A percentile compares a stretch with the other conserved stretches of the same genome.
Evolutionary conservation across 2,113 vertebrate genomes (phyloP).

Genomic region (Paratilapia polleni): DNA sequence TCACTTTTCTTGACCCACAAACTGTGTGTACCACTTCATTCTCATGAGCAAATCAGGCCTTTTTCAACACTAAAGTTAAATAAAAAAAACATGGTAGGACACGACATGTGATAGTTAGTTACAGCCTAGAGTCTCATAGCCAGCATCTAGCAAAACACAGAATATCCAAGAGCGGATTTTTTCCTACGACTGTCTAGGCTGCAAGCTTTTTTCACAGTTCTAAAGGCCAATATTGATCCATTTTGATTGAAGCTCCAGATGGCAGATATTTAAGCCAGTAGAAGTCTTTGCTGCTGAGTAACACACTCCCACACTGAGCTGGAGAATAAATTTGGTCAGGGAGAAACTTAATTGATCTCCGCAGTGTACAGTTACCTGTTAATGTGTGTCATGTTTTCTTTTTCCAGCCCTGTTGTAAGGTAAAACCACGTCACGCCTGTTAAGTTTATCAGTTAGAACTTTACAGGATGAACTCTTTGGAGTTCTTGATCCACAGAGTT

Average conservation of each 20-base stretch:
- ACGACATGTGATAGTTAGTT: not conserved
- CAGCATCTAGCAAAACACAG: not conserved
- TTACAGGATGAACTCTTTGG: not conserved
- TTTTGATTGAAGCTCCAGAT: conserved; percentile 61
- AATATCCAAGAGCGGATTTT: conserved; percentile 22
- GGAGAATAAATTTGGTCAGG: conserved; percentile 14
- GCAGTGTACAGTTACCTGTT: not conserved
- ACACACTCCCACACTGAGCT: conserved; percentile 29
- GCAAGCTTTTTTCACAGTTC: not conserved
- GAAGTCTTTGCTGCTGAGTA: not conserved
- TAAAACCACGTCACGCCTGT: not conserved
- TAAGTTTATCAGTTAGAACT: not conserved
- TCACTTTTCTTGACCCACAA: not conserved
- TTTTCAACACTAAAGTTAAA: not conserved
- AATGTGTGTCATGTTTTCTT: not conserved
- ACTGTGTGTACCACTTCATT: not conserved
- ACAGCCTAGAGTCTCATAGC: not conserved
- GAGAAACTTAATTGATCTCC: not conserved
- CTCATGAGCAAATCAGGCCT: not conserved
- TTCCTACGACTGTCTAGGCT: conserved; percentile 27
- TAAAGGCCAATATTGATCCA: conserved; percentile 23
- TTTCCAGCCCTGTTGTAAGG: not conserved
- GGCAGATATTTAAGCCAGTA: conserved; percentile 13
- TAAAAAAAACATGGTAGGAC: not conserved
- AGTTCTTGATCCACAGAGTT: not conserved